Conservation (phyloP, 1,140 invertebrate species). For the Bicyclus anynana region DNA sequence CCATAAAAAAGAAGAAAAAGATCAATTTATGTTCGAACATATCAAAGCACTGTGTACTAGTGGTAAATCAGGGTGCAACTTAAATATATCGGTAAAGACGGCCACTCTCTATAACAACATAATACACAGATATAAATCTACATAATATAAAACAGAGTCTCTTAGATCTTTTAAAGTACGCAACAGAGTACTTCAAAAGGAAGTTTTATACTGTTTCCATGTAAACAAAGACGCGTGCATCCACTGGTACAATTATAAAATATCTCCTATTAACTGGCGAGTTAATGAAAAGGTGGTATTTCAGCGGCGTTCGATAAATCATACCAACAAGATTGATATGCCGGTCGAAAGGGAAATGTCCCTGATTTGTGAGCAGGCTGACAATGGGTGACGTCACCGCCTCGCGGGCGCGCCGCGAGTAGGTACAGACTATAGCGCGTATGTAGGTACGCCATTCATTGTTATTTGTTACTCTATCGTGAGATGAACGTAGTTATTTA, state of each 20-base stretch:
- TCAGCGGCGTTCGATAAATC: conserved; percentile 47
- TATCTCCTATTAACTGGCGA: not conserved
- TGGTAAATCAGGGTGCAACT: no score
- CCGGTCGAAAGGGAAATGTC: conserved; percentile 51
- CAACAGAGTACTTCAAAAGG: no score
- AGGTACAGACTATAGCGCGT: not conserved
- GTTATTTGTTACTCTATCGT: conserved; percentile 3
- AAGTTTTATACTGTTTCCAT: no score
- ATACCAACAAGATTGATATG: conserved; percentile 62
- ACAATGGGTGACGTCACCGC: conserved; percentile 58
- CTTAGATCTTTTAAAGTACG: no score
- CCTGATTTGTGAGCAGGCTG: conserved; percentile 58
- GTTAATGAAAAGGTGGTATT: conserved; percentile 10
- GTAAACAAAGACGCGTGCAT: no score
- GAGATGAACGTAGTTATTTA: not conserved
- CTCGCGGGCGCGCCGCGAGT: conserved; percentile 9
- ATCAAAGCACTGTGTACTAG: no score
- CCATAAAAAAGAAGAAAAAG: no score
- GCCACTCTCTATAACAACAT: no score
- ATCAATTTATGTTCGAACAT: no score
- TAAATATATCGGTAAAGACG: no score
- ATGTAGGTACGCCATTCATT: conserved; percentile 3
- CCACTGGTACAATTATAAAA: not conserved
- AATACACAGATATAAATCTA: no score
- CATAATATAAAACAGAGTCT: no score